Base-by-base conservation (phyloP, 2,797 vertebrate genomes). In the Hydrophis major region DNA sequence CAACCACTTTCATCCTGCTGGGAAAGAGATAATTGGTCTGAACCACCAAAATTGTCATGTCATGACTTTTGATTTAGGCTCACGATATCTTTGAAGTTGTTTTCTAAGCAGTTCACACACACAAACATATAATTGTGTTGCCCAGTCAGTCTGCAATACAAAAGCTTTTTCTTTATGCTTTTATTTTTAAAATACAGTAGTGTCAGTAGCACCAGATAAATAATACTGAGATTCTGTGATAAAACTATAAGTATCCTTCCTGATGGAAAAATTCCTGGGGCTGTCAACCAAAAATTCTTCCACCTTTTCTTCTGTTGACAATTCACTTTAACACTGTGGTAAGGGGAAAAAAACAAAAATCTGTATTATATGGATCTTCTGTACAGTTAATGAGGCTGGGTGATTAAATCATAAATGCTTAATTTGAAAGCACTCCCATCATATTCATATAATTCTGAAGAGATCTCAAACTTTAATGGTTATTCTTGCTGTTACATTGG, bases 21-120 rank as follows among this genome's bases (percentile, higher is more conserved):
- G 47, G 91, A 92, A 89, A 78, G 55, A 89, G 55, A 89, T 89
- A 89, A 92, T 89, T 89, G 91, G 37, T 78, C 89, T 78, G 91
- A 92, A 92, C 63, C 63, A 92, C 60, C 32, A 50, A 27, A 92
- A 47, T 60, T 92, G 91, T 10, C 55, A 78, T 88, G 55, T n/a
- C 63, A 60, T 89, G 87, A 89, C 20, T 78, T 32, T 20, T 89
- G 87, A 60, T 78, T 89, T 88, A 78, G 42, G 61, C 86, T 63
- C 22, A 56, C 5, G 32, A 69, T 74, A 90, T 90, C 50, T 20
- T 13, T 69, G 42, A 88, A 87, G 50, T 55, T 69, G 25, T 92
- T 69, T 66, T 88, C n/a, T 92, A 88, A 92, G 86, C 61, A 92
- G 37, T 92, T 88, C 53, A 47, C 53, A 56, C 66, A 69, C 55